Percentiles rank a stretch among this genome's conserved stretches.
Evolutionary conservation across 1,140 invertebrate species (phyloP).

Genomic region (Neodiprion virginianus): DNA sequence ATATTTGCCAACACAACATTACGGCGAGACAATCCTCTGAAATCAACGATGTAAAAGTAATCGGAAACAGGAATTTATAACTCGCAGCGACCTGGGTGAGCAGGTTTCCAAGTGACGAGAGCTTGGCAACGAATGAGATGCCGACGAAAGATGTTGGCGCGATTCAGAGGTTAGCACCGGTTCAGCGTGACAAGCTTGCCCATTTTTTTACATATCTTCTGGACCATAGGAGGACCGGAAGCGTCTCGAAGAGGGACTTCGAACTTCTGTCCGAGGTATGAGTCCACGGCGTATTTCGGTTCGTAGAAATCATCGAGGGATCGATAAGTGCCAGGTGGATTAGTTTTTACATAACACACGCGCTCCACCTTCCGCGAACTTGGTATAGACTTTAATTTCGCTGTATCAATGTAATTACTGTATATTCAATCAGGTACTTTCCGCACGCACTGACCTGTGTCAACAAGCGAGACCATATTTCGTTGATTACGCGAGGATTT

Average conservation of each 20-base stretch:
- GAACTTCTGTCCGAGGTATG: slow-evolving; percentile 72
- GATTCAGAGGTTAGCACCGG: slow-evolving; percentile 62
- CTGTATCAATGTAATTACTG: no score
- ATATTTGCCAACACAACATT: no score
- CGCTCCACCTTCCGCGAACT: no score
- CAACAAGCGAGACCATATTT: no score
- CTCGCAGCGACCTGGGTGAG: slow-evolving; percentile 73
- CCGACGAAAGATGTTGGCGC: slow-evolving; percentile 16
- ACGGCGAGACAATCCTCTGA: not conserved
- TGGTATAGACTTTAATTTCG: no score
- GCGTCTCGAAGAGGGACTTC: slow-evolving; percentile 74
- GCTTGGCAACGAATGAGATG: slow-evolving; percentile 26
- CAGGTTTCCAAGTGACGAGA: slow-evolving; percentile 65
- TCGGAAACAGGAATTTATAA: not conserved
- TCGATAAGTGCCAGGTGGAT: no score
- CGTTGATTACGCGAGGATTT: no score
- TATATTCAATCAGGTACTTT: no score
- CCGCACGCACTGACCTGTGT: no score
- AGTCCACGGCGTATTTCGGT: not conserved
- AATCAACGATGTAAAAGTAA: not conserved
- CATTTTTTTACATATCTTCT: slow-evolving; percentile 73
- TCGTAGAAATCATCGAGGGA: not conserved
- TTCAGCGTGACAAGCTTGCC: slow-evolving; percentile 72
- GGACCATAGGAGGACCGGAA: slow-evolving; percentile 74
- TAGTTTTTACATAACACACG: no score